A percentile compares a stretch with the other conserved stretches of the same genome.
phyloP scores from a whole-genome alignment of 2,888 invertebrate species.

The Caenorhabditis afra region DNA sequence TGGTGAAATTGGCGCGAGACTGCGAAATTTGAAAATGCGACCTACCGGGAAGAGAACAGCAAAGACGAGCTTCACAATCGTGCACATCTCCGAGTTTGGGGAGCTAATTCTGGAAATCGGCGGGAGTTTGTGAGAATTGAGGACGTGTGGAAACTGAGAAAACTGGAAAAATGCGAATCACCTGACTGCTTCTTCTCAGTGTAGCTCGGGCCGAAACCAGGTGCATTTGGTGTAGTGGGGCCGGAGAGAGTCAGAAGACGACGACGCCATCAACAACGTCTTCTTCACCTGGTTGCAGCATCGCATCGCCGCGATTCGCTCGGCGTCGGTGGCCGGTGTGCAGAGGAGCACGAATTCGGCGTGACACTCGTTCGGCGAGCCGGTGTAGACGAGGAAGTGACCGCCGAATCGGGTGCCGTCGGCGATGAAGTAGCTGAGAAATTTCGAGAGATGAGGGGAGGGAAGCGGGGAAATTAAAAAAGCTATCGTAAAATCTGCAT shows the following conservation, averaged over 20 bases:
- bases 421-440: conserved; percentile 37
- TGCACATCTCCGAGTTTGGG: conserved; percentile 11
- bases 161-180: not conserved
- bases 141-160: not conserved
- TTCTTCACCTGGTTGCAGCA: conserved; percentile 60
- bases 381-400: conserved; percentile 44
- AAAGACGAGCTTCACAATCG: conserved; percentile 32
- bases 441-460: too few relatives aligned
- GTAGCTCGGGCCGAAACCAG: conserved; percentile 55
- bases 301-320: conserved; percentile 43
- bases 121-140: not conserved
- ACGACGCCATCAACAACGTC: conserved; percentile 42
- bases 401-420: conserved; percentile 56
- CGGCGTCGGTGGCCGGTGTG: conserved; percentile 11
- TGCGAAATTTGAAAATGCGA: not conserved
- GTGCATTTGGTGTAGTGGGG: conserved; percentile 56
- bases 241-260: conserved; percentile 6
- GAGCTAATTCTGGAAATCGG: not conserved
- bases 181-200: not conserved
- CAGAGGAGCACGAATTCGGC: conserved; percentile 57
- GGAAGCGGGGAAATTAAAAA: conserved; percentile 1
- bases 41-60: conserved; percentile 42
- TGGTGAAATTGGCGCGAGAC: not conserved
- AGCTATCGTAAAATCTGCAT: not conserved
- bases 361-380: conserved; percentile 48